These are phyloP conservation scores for Uloborus plumipes DNA, from an alignment of 2,888 invertebrate genomes.

Conservation along the genomic window DNA sequence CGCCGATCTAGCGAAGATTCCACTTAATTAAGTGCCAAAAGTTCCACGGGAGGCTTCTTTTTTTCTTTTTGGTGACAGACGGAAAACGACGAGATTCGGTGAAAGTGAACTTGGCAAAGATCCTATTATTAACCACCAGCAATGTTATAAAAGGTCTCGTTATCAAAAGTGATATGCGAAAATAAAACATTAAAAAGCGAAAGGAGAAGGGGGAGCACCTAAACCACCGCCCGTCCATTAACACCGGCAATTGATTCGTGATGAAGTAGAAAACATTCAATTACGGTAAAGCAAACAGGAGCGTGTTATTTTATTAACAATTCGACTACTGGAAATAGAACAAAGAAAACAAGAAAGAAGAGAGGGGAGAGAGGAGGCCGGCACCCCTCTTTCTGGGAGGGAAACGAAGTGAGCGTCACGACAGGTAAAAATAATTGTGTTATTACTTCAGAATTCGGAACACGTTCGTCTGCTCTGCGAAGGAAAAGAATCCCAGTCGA, in stretches of 20 bases:
- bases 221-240: no score
- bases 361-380: background rate
- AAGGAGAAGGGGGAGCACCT: no score
- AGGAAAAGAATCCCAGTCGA: background rate
- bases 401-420: slow-evolving; percentile 19
- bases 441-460: slow-evolving; percentile 36
- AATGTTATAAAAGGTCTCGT: no score
- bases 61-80: no score
- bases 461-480: slow-evolving; percentile 26
- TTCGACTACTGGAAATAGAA: slow-evolving; percentile 4
- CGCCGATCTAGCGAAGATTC: no score
- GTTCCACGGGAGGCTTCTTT: no score
- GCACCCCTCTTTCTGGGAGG: background rate
- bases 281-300: slow-evolving; percentile 35
- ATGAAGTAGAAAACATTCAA: slow-evolving; percentile 35
- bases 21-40: no score
- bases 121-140: no score
- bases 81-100: no score
- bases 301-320: slow-evolving; percentile 4
- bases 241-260: slow-evolving; percentile 2
- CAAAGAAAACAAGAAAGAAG: slow-evolving; percentile 1
- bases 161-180: no score
- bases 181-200: no score
- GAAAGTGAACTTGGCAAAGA: no score
- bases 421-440: slow-evolving; percentile 58